phyloP scores from a whole-genome alignment of 2,888 invertebrate species.

The Erpobdella octoculata region DNA sequence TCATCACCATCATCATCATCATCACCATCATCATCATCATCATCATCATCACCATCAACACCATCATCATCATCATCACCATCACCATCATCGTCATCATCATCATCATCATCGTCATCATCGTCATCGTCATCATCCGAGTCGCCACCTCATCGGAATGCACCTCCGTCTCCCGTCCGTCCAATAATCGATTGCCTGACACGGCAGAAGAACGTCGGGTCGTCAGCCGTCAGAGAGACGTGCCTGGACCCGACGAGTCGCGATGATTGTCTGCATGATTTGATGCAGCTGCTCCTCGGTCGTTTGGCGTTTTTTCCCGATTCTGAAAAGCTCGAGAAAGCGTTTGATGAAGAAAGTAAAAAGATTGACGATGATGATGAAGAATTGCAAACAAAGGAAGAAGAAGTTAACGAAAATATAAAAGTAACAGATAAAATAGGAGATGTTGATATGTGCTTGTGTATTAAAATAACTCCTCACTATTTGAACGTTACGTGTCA shows the following conservation, averaged over 20 bases:
- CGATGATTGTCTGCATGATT: neutral
- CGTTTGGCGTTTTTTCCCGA: too few relatives aligned
- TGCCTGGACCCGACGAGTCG: neutral
- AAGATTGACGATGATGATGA: neutral
- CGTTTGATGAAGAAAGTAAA: neutral
- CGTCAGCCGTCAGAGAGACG: neutral
- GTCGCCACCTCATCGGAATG: too few relatives aligned
- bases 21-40: neutral
- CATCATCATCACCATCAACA: constrained; percentile 18
- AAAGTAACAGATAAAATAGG: neutral
- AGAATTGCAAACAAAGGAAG: neutral
- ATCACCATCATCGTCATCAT: neutral
- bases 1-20: constrained; percentile 1
- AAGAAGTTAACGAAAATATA: neutral
- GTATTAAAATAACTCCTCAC: too few relatives aligned
- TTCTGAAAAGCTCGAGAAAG: neutral
- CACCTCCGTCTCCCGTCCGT: too few relatives aligned
- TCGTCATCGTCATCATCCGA: neutral
- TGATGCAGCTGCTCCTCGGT: too few relatives aligned
- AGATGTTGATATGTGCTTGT: neutral
- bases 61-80: constrained; percentile 11
- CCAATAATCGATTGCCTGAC: too few relatives aligned
- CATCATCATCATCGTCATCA: neutral
- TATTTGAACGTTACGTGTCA: too few relatives aligned
- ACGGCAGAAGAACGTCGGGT: too few relatives aligned